Evolutionary conservation across 2,113 vertebrate species (phyloP).

Genomic region (Ochotona curzoniae): DNA sequence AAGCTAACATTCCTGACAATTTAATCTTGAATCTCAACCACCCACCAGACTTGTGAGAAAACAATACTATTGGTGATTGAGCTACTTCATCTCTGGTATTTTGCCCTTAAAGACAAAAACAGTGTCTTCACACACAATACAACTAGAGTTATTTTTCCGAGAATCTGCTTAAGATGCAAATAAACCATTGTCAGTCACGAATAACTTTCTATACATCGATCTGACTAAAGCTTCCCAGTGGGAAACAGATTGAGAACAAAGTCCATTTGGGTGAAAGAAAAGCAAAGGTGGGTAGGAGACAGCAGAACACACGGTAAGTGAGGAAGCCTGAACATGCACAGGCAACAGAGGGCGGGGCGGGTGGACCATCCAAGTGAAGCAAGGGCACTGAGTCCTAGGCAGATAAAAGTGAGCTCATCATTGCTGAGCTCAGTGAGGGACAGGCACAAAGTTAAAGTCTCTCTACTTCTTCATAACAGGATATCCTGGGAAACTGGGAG

Average conservation of each 20-base stretch:
- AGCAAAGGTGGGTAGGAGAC: neutral
- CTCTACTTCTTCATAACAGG: neutral
- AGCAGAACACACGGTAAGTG: neutral
- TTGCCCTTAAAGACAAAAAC: neutral
- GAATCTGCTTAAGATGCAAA: slow-evolving; percentile 44
- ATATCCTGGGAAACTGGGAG: neutral
- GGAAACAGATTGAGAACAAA: neutral
- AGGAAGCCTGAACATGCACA: neutral
- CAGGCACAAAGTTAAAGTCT: neutral
- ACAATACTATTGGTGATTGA: neutral
- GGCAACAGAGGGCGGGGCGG: too few species aligned
- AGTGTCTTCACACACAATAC: neutral
- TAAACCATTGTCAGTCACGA: neutral
- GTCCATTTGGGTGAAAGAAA: slow-evolving; percentile 7
- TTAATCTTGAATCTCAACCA: neutral
- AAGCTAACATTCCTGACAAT: neutral
- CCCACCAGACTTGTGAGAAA: neutral
- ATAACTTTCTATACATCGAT: neutral
- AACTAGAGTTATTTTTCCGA: neutral
- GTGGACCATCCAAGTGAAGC: neutral
- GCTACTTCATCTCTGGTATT: neutral
- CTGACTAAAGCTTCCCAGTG: neutral
- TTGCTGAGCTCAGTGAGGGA: too few species aligned
- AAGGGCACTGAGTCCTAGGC: neutral
- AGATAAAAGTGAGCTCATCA: neutral